These are phyloP conservation scores for Riptortus pedestris DNA, from an alignment of 1,140 invertebrate genomes.

Conservation along the genomic window DNA sequence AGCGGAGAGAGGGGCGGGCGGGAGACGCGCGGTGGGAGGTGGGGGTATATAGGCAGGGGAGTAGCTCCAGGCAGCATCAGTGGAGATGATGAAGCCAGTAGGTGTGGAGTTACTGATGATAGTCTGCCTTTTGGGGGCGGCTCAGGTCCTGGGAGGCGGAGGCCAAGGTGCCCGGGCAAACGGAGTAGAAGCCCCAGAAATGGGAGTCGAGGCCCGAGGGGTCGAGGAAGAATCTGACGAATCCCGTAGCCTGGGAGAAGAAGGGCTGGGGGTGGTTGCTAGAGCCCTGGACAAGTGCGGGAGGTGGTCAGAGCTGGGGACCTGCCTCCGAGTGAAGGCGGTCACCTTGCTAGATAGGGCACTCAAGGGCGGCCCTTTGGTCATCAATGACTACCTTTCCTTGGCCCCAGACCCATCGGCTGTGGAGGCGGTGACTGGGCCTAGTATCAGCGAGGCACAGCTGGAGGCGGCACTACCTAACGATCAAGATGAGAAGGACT, in stretches of 20 bases:
- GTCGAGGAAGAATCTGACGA: no score
- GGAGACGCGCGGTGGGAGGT: background rate
- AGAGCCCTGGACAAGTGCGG: constrained; percentile 62
- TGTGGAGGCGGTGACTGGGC: constrained; percentile 32
- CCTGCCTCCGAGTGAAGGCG: constrained; percentile 65
- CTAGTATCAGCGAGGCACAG: constrained; percentile 41
- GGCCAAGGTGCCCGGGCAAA: constrained; percentile 25
- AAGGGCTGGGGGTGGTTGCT: constrained; percentile 37
- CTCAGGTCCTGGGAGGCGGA: background rate
- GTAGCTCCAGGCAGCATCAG: background rate
- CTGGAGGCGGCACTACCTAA: constrained; percentile 55
- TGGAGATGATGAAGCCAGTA: background rate
- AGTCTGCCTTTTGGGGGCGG: background rate
- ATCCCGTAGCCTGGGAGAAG: background rate
- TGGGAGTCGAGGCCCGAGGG: no score
- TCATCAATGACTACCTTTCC: constrained; percentile 55
- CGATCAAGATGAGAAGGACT: constrained; percentile 13
- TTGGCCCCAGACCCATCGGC: constrained; percentile 43
- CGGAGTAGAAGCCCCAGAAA: no score
- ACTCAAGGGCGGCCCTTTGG: constrained; percentile 39
- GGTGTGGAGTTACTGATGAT: background rate
- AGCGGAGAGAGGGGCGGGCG: no score
- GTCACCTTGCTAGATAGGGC: constrained; percentile 59
- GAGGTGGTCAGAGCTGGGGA: constrained; percentile 46
- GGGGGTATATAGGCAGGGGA: background rate